Evolutionary conservation across 2,113 vertebrate genomes (phyloP), one percentile per base, ranked within the genome.

Genomic region (Tichodroma muraria): DNA sequence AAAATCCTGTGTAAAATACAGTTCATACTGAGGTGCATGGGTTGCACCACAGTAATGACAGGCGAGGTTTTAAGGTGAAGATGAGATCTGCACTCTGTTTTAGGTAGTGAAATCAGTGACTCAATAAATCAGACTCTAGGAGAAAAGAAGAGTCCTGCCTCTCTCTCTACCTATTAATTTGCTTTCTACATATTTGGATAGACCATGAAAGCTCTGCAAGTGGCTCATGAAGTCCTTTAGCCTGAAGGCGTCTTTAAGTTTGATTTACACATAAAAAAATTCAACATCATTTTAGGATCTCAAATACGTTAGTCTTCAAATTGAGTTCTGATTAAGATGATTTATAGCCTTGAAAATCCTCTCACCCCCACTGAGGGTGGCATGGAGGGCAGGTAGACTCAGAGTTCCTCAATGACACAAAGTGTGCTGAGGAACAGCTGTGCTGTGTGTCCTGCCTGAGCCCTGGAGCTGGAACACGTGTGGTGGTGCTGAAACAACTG

Each of bases 381-480:
- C 13, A 15, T 13, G 18, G 75, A 45, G 76, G 37, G 53, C 53
- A 76, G 33, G 23, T 1, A 25, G 73, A 54, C 24, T 22, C 40
- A 20, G 37, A 63, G 35, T 1, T 72, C n/a, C 77, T 52, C 38
- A 20, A 8, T 66, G 77, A 10, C 63, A 8, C 9, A 8, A 31
- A 33, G 11, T 0, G 1, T 63, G 52, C 56, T 52, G 42, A 56
- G 61, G 38, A 78, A 2, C 1, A 75, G 35, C 77, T 44, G 50
- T 40, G 57, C 79, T 59, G 47, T 16, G 42, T 53, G 30, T 25
- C 45, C 88, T 75, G 56, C 38, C 78, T 9, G 10, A 40, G 10
- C 2, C 0, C 53, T 25, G 38, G 22, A 50, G n/a, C 54, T 40
- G 40, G 13, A 40, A 13, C 40, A 20, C 0, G 24, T 1, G 50